A percentile compares a stretch with the other conserved stretches of the same genome.
phyloP scores from a whole-genome alignment of 2,113 vertebrate genomes.

The Nycticryphes semicollaris region DNA sequence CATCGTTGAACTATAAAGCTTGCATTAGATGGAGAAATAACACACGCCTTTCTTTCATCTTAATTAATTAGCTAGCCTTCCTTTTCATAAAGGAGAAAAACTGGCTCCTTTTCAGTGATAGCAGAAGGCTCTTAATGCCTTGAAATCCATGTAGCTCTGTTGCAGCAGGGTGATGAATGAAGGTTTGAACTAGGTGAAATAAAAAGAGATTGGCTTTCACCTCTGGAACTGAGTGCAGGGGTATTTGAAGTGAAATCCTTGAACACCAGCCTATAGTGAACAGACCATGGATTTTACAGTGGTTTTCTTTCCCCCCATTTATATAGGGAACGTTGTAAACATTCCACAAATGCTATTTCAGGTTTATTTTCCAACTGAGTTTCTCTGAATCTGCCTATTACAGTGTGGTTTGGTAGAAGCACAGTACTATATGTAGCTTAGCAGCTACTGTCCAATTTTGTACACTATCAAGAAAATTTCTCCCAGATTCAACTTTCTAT shows the following conservation, averaged over 20 bases:
- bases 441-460: background rate
- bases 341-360: conserved; percentile 14
- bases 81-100: background rate
- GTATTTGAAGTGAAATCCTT: background rate
- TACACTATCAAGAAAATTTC: background rate
- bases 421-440: background rate
- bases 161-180: background rate
- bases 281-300: background rate
- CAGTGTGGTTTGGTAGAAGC: background rate
- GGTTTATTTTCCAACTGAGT: conserved; percentile 9
- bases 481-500: background rate
- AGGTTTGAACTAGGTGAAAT: background rate
- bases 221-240: background rate
- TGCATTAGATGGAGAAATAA: background rate
- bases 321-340: background rate
- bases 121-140: background rate
- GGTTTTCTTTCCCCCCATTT: background rate
- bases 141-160: background rate
- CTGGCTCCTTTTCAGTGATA: conserved; percentile 8
- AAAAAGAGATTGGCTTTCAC: conserved; percentile 21
- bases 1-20: background rate
- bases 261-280: background rate
- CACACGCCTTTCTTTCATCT: background rate
- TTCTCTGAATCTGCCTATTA: background rate
- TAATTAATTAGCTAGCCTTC: conserved; percentile 14